Percentiles rank a stretch among this genome's conserved stretches.
Conservation (phyloP, 2,797 vertebrate genomes). For the Falco rusticolus region DNA sequence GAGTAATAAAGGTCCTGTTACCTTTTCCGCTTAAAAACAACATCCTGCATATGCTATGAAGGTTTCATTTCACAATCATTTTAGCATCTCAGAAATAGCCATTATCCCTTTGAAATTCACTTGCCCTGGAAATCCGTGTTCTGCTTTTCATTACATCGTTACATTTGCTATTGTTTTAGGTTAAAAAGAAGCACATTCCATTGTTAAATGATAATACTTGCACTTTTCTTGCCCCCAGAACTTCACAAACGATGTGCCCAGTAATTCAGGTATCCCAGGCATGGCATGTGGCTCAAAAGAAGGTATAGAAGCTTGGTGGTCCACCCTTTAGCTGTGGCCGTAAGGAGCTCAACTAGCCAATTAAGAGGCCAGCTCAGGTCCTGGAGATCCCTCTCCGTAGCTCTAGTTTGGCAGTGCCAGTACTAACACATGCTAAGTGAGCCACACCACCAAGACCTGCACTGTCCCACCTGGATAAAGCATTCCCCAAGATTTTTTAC, state of each 20-base stretch:
- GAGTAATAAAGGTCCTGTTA: not conserved
- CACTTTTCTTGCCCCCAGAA: not conserved
- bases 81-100: conserved; percentile 33
- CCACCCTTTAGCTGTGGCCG: not conserved
- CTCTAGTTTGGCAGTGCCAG: not conserved
- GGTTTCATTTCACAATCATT: conserved; percentile 32
- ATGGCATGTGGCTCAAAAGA: not conserved
- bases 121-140: conserved; percentile 50
- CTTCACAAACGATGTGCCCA: not conserved
- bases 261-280: not conserved
- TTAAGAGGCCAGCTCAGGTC: not conserved
- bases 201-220: conserved; percentile 3
- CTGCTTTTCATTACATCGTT: conserved; percentile 69
- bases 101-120: conserved; percentile 66
- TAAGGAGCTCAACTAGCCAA: not conserved
- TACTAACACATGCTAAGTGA: not conserved
- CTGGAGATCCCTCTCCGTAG: not conserved
- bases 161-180: conserved; percentile 35
- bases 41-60: not conserved
- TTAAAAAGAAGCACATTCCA: conserved; percentile 57
- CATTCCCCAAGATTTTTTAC: not conserved
- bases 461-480: not conserved
- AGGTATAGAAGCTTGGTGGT: not conserved
- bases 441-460: not conserved
- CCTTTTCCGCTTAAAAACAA: conserved; percentile 22